Evolutionary conservation across 2,888 invertebrate species (phyloP).

Genomic region (Zhuqinia jingwanae): DNA sequence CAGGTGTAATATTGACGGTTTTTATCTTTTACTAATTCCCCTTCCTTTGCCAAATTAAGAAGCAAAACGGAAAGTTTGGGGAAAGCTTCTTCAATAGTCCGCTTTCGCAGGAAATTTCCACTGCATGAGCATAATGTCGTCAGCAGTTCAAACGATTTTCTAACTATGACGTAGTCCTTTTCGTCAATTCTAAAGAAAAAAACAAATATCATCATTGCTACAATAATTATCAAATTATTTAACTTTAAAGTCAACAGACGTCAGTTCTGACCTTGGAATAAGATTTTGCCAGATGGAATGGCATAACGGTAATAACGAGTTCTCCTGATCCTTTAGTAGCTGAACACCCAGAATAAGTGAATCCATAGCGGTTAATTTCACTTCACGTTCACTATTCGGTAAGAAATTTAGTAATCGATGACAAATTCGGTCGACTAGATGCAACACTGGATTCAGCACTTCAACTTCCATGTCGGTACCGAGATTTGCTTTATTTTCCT

Average conservation of each 20-base stretch:
- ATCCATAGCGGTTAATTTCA: slow-evolving; percentile 74
- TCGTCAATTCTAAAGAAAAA: slow-evolving; percentile 70
- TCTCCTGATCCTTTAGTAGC: slow-evolving; percentile 69
- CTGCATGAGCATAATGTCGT: slow-evolving; percentile 63
- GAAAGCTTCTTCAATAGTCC: slow-evolving; percentile 76
- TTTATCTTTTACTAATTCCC: slow-evolving; percentile 71
- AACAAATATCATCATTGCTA: not conserved
- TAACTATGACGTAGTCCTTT: slow-evolving; percentile 75
- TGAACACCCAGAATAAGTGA: slow-evolving; percentile 73
- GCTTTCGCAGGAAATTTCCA: slow-evolving; percentile 75
- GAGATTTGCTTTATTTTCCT: slow-evolving; percentile 29
- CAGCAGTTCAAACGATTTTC: slow-evolving; percentile 77
- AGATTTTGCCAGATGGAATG: slow-evolving; percentile 78
- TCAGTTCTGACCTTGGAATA: slow-evolving; percentile 71
- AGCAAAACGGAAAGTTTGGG: slow-evolving; percentile 74
- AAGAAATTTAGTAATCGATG: slow-evolving; percentile 76
- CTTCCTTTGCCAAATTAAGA: slow-evolving; percentile 66
- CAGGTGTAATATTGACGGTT: slow-evolving; percentile 76
- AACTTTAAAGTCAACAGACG: too few relatives aligned
- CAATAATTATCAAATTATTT: too few relatives aligned
- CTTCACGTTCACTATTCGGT: slow-evolving; percentile 63
- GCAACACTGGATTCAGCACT: slow-evolving; percentile 55
- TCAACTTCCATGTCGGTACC: slow-evolving; percentile 48
- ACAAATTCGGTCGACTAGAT: slow-evolving; percentile 71
- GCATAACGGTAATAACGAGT: slow-evolving; percentile 74